These are phyloP conservation scores for Molossus molossus DNA, from an alignment of 2,797 vertebrate genomes.

Conservation along the genomic window DNA sequence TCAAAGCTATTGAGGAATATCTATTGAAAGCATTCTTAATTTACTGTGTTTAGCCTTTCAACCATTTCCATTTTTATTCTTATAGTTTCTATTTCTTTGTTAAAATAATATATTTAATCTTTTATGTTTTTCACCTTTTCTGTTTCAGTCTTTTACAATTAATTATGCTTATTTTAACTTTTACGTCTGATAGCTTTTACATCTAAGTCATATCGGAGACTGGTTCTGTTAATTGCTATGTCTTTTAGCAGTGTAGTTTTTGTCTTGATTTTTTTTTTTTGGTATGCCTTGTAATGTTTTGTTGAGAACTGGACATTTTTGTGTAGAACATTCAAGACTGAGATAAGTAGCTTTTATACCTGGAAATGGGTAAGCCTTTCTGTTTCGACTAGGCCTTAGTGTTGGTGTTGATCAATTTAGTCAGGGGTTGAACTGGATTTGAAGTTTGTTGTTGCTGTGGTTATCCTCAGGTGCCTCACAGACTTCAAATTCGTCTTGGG, in stretches of 20 bases:
- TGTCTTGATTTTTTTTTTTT: background rate
- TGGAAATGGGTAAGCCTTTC: background rate
- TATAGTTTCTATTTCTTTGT: background rate
- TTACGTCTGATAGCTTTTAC: background rate
- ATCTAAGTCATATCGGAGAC: background rate
- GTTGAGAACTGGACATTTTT: constrained; percentile 2
- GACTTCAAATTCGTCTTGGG: background rate
- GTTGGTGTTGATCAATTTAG: background rate
- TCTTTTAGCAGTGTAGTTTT: background rate
- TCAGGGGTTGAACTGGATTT: background rate
- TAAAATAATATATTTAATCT: constrained; percentile 32
- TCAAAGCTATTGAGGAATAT: constrained; percentile 5
- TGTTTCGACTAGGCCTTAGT: background rate
- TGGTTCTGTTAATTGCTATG: constrained; percentile 42
- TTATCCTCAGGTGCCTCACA: accelerated
- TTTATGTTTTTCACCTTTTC: background rate
- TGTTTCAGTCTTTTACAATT: background rate
- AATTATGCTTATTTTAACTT: constrained; percentile 55
- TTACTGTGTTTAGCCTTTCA: background rate
- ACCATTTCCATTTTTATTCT: constrained; percentile 12
- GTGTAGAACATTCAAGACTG: background rate
- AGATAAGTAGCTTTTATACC: background rate
- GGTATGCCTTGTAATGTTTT: background rate
- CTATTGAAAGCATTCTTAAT: background rate
- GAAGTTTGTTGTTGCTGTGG: background rate